Evolutionary conservation across 2,113 vertebrate species (phyloP), one percentile per base, ranked within the genome.

Genomic region (Sitta europaea): DNA sequence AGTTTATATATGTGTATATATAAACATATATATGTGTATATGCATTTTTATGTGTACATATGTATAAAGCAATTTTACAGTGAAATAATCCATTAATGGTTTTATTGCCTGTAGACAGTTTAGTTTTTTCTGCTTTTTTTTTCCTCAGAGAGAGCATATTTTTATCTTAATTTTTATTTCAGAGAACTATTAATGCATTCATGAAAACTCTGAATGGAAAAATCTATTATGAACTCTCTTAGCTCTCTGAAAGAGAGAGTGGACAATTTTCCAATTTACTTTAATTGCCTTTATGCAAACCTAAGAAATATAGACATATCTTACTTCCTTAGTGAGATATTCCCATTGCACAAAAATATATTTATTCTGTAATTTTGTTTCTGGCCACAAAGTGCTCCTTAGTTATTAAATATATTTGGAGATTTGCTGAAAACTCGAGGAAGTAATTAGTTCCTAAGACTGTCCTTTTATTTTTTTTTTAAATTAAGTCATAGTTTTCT

Each of bases 311-410:
- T 78, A 97, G 91, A 92, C 81, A 77, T 91, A 88, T 75, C 58
- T 95, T 89, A 78, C 70, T 82, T 72, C 87, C 88, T 90, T 95
- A 82, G 90, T 66, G 97, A 96, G 78, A 94, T 90, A 84, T 36
- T 95, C 93, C 90, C 66, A 90, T 91, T 95, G 93, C 95, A 94
- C 86, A 97, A 77, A 94, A 92, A 94, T 35, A 72, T 72, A 72
- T 94, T 96, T 96, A 42, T 98, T 97, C 95, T 91, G 22, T 96
- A 93, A 97, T 96, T 97, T 95, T 80, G 51, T 98, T 98, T 85
- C 96, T 94, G 90, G 92, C 79, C 97, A 98, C 95, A 77, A 98
- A 98, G 97, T 98, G 97, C 81, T 97, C 93, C 97, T 98, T 98
- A 97, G 97, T 96, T 97, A 97, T 95, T 97, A 96, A 98, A 95